Percentiles rank a stretch among this genome's conserved stretches.
These are phyloP conservation scores for Drosophila rhopaloa DNA, from an alignment of 1,140 invertebrate species.

Conservation along the genomic window DNA sequence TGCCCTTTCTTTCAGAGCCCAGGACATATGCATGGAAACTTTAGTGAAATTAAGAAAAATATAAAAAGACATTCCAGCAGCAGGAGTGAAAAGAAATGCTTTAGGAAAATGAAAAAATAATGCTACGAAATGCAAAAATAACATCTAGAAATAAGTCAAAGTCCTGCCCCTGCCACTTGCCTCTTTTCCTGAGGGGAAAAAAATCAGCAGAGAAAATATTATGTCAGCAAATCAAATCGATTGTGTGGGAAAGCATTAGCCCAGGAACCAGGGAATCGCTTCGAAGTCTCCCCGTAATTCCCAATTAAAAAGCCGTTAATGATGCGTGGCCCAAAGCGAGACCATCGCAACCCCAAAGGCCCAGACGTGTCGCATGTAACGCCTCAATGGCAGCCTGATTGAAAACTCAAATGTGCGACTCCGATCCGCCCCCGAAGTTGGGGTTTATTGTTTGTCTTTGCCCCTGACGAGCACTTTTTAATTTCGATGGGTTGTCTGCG, in stretches of 20 bases:
- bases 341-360: conserved; percentile 27
- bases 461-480: conserved; percentile 59
- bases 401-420: conserved; percentile 68
- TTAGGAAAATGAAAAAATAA: conserved; percentile 71
- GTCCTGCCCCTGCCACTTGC: conserved; percentile 4
- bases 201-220: conserved; percentile 39
- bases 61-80: conserved; percentile 46
- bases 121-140: conserved; percentile 66
- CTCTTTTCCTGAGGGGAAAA: conserved; percentile 14
- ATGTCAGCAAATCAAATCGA: conserved; percentile 37
- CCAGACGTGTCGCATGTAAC: conserved; percentile 63
- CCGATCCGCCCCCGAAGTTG: conserved; percentile 12
- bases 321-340: conserved; percentile 53
- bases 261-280: conserved; percentile 6
- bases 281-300: conserved; percentile 21
- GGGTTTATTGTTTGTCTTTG: conserved; percentile 64
- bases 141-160: conserved; percentile 37
- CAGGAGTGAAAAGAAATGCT: conserved; percentile 24
- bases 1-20: conserved; percentile 46
- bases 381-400: conserved; percentile 78
- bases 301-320: conserved; percentile 70
- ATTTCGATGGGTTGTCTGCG: conserved; percentile 56
- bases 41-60: conserved; percentile 73
- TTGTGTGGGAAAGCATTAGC: conserved; percentile 64
- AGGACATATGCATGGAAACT: conserved; percentile 46